These are phyloP conservation scores for Halichondria panicea DNA, from an alignment of 37 sponge, comb jelly and placozoan species.

Conservation along the genomic window DNA sequence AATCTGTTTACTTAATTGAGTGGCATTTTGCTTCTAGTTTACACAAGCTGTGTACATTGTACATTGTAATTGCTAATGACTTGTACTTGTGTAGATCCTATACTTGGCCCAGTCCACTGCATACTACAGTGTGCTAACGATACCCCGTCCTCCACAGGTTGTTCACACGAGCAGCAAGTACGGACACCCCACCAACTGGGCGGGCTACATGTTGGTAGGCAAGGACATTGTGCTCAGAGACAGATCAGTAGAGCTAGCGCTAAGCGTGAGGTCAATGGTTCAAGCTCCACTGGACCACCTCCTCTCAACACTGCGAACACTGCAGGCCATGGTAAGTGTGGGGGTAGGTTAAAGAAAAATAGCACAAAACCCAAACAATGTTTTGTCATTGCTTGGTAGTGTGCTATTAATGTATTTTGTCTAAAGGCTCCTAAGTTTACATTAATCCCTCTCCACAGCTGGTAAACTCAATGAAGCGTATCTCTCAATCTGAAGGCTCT, in stretches of 20 bases:
- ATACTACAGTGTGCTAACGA: background rate
- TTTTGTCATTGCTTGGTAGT: background rate
- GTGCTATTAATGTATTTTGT: background rate
- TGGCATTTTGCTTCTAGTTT: background rate
- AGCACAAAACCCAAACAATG: background rate
- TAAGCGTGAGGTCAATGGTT: slow-evolving; percentile 53
- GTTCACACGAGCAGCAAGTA: slow-evolving; percentile 63
- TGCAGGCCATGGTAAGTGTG: slow-evolving; percentile 76
- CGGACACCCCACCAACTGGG: slow-evolving; percentile 89
- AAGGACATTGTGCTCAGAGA: slow-evolving; percentile 80
- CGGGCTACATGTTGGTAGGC: slow-evolving; percentile 86
- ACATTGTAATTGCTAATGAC: background rate
- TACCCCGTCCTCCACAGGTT: slow-evolving; percentile 21
- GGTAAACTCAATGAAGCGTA: slow-evolving; percentile 46
- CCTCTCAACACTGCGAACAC: slow-evolving; percentile 46
- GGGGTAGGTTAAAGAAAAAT: background rate
- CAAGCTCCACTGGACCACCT: slow-evolving; percentile 72
- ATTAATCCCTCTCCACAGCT: slow-evolving; percentile 29
- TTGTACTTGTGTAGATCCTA: background rate
- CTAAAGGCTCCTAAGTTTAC: background rate
- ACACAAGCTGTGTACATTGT: background rate
- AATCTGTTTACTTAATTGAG: background rate
- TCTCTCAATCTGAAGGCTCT: slow-evolving; percentile 44
- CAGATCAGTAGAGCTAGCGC: slow-evolving; percentile 43
- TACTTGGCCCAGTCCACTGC: background rate